Conservation (phyloP, 2,888 invertebrate species). For the Erebia epiphron region DNA sequence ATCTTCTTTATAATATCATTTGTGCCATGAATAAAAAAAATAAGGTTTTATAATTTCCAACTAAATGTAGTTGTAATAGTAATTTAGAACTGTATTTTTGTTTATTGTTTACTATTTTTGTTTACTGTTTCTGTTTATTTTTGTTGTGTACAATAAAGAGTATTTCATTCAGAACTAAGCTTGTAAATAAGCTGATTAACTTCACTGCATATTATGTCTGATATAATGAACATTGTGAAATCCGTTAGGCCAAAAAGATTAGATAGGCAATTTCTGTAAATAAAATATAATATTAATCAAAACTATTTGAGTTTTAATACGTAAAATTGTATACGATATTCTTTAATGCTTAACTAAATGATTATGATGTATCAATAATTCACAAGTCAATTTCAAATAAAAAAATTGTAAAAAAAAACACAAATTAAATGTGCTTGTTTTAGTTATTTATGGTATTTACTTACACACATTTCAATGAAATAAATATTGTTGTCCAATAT, state of each 20-base stretch:
- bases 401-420: not conserved
- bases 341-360: constrained; percentile 10
- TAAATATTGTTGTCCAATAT: too few relatives aligned
- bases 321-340: constrained; percentile 42
- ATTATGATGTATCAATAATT: constrained; percentile 13
- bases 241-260: constrained; percentile 56
- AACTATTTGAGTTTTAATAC: constrained; percentile 32
- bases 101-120: too few relatives aligned
- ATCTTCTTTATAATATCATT: not conserved
- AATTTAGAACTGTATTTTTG: too few relatives aligned
- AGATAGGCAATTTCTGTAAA: constrained; percentile 36
- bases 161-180: constrained; percentile 2
- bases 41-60: not conserved
- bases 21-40: not conserved
- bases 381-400: constrained; percentile 18
- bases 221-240: constrained; percentile 45
- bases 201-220: not conserved
- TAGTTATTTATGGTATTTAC: too few relatives aligned
- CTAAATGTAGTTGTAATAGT: too few relatives aligned
- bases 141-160: too few relatives aligned
- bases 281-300: constrained; percentile 26
- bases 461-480: too few relatives aligned
- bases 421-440: not conserved
- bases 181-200: constrained; percentile 12
- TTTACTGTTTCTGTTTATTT: too few relatives aligned